Evolutionary conservation across 2,888 invertebrate genomes (phyloP).

Genomic region (Campoplex nolae): DNA sequence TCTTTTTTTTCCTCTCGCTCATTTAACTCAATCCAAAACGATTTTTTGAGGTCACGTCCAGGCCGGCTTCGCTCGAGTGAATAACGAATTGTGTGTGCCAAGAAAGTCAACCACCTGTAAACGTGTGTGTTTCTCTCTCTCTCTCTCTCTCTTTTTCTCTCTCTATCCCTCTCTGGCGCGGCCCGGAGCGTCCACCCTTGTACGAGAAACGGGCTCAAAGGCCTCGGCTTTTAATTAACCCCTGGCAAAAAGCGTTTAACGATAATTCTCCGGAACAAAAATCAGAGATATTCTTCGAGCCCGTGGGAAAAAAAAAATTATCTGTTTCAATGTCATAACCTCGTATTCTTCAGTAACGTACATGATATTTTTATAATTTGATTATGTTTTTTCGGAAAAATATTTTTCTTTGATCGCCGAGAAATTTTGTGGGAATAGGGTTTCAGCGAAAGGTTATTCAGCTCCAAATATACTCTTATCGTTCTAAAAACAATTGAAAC

Average conservation of each 20-base stretch:
- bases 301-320: slow-evolving; percentile 5
- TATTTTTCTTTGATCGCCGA: background rate
- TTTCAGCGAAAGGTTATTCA: too few relatives aligned
- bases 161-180: background rate
- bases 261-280: background rate
- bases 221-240: slow-evolving; percentile 25
- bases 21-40: background rate
- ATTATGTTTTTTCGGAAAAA: background rate
- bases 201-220: slow-evolving; percentile 30
- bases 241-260: background rate
- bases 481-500: too few relatives aligned
- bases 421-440: background rate
- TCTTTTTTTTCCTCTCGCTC: background rate
- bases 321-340: background rate
- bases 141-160: background rate
- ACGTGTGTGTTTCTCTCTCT: slow-evolving; percentile 45
- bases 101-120: slow-evolving; percentile 73
- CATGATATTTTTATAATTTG: background rate
- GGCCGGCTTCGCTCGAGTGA: slow-evolving; percentile 9
- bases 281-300: slow-evolving; percentile 1
- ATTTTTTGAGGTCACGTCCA: background rate
- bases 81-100: slow-evolving; percentile 55
- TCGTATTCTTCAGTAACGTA: background rate
- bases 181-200: slow-evolving; percentile 2
- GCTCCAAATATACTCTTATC: too few relatives aligned